Base-by-base conservation (phyloP, 1,140 invertebrate species). In the Pachypsylla venusta region DNA sequence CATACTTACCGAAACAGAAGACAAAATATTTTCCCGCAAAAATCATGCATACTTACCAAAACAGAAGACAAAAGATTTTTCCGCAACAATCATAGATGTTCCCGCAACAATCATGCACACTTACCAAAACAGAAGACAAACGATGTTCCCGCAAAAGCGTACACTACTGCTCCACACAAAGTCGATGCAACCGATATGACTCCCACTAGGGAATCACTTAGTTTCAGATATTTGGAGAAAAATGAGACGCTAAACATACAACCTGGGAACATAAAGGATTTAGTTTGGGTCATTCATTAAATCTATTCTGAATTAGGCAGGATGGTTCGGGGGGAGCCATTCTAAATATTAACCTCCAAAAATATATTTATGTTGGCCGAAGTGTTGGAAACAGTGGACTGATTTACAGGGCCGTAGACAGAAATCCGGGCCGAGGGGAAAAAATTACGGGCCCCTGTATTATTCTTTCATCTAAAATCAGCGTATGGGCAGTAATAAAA, bases 101-200 rank as follows among this genome's bases (percentile, higher is more conserved):
- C 4, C n/a, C n/a, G 22, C 42, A n/a, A 10, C 30, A 35, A 7
- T 35, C 7, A 35, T 48, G 5, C 22, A 10, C 22, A 10, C 42
- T 48, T n/a, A 48, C 42, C 42, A 22, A 48, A 48, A 48, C 42
- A 48, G 22, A 48, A 48, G 42, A 48, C 22, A 22, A 48, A 48
- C 5, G 42, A 48, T 48, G 42, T 48, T 7, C 22, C 4, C 7
- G 42, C 42, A n/a, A 48, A 48, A n/a, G 42, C 42, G 42, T 19
- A 48, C 5, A 48, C 22, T n/a, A 48, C 4, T 3, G 42, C 16
- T 7, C 42, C 42, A n/a, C 4, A 48, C 5, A 48, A 22, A 7
- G 42, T 48, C 4, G 42, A 48, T 22, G 22, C 42, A 10, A 48
- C 42, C 5, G 42, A 48, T n/a, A 48, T 48, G 4, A 48, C 16